Base-by-base conservation (phyloP, 2,797 vertebrate species). In the Thunnus albacares region DNA sequence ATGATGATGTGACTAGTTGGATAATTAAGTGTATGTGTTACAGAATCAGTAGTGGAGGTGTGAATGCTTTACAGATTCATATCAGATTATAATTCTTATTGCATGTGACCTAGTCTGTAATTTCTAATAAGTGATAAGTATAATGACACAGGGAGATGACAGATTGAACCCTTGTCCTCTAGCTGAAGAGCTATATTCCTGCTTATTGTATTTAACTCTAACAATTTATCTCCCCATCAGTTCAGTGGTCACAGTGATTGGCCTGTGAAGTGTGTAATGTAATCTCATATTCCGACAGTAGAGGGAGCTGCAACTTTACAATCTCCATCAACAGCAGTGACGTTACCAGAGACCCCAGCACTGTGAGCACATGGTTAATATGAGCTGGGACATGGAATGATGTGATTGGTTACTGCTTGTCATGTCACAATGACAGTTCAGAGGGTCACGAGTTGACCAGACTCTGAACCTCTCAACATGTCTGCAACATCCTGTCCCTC, bases 271-370 rank as follows among this genome's bases (percentile, higher is more conserved):
- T 0, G 5, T 43, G 57, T 8, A 1, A 0, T 58, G 70, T 65
- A 75, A 41, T 68, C 3, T 24, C 59, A 2, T 0, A 1, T 61
- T 69, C 41, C 1, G 60, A 43, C 92, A 91, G 77, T 6, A 49
- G 92, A 88, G 79, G 89, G 88, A 15, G 73, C 80, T 71, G 75
- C 35, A 1, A 6, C 63, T 11, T 72, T 69, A 83, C 22, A 70
- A 45, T 51, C 59, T 10, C 11, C 17, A 13, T 41, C 8, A 2
- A 26, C 24, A 55, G 63, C 24, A 8, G 60, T 35, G 64, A 70
- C 35, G 38, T 67, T 38, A 70, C 12, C 59, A 58, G 51, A 24
- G 66, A 63, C 13, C 51, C 53, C 58, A 35, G 57, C 47, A 28
- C 28, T 30, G 80, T 51, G 1, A 67, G 69, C 73, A 80, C 67